Base-by-base conservation (phyloP, 2,888 invertebrate species). In the Matsumyia berberina region DNA sequence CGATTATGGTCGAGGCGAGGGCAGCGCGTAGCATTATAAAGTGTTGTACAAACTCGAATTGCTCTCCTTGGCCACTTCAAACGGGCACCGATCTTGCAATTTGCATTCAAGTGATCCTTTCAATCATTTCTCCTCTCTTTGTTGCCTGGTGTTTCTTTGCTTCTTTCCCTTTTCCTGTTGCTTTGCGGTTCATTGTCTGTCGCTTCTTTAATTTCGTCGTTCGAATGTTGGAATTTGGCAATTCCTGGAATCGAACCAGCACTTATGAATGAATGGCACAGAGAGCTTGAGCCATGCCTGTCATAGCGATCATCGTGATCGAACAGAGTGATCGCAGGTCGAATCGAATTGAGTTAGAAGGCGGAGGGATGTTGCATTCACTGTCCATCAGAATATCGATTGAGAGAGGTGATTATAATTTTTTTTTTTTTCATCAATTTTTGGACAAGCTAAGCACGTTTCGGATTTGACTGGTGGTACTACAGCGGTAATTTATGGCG, bases 81-180 rank as follows among this genome's bases (percentile, higher is more conserved):
- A 85, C 79, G 74, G 39, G 60, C 58, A 76, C 85, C 85, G 85
- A 85, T 85, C 64, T 53, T 70, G 80, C 80, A 85, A 85, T 85
- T 85, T 85, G 85, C 85, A 85, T 85, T 80, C 80, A 80, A 79
- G 85, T 79, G 80, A 80, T 85, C 80, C 85, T 85, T 80, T 85
- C 85, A 85, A 80, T 85, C 74, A 85, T 80, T 66, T 72, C 58
- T 53, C 39, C 6, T 35, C 39, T 67, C 33, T 51, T 60, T 35
- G 60, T 37, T 17, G 9, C 69, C 60, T 29, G 5, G n/a, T n/a
- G n/a, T n/a, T 19, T 24, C 49, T 24, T 46, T 42, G 4, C 42
- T 49, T 49, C 11, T 51, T 51, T 29, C 8, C 39, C 33, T 51
- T 39, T 12, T 17, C 4, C 37, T n/a, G 2, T 2, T 37, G 8